Evolutionary conservation across 2,797 vertebrate genomes (phyloP).

Genomic region (Pipistrellus pygmaeus): DNA sequence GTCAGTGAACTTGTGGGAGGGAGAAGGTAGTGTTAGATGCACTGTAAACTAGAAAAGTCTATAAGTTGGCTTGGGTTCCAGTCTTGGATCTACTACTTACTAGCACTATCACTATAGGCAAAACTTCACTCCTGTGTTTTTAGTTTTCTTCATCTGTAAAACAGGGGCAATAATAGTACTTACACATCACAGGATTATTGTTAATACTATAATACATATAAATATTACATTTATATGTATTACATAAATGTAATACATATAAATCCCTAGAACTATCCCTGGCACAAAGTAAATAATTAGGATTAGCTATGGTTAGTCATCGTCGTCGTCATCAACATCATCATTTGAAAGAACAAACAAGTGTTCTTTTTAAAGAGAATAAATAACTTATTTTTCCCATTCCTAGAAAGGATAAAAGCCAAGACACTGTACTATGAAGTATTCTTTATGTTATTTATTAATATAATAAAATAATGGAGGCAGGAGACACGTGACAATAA

Average conservation of each 20-base stretch:
- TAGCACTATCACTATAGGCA: not conserved
- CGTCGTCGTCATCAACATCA: not conserved
- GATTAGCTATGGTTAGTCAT: not conserved
- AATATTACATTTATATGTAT: not conserved
- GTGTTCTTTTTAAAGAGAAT: slow-evolving; percentile 33
- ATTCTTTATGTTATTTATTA: slow-evolving; percentile 27
- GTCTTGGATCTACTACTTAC: not conserved
- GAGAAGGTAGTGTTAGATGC: not conserved
- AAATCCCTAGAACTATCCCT: not conserved
- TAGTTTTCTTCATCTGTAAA: slow-evolving; percentile 48
- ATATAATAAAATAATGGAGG: slow-evolving; percentile 8
- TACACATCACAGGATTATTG: not conserved
- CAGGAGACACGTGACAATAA: slow-evolving; percentile 30
- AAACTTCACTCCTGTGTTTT: slow-evolving; percentile 42
- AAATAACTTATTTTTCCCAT: slow-evolving; percentile 22
- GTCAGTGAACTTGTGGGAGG: not conserved
- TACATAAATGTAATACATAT: not conserved
- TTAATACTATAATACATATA: not conserved
- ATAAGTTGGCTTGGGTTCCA: not conserved
- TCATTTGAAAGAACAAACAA: slow-evolving; percentile 51
- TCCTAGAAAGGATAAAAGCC: slow-evolving; percentile 39
- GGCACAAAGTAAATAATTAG: not conserved
- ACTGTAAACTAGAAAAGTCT: not conserved
- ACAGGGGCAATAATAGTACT: not conserved
- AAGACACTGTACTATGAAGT: slow-evolving; percentile 33